A percentile compares a stretch with the other conserved stretches of the same genome.
These are phyloP conservation scores for Agonopterix alstromeriana DNA, from an alignment of 2,888 invertebrate genomes.

Conservation along the genomic window DNA sequence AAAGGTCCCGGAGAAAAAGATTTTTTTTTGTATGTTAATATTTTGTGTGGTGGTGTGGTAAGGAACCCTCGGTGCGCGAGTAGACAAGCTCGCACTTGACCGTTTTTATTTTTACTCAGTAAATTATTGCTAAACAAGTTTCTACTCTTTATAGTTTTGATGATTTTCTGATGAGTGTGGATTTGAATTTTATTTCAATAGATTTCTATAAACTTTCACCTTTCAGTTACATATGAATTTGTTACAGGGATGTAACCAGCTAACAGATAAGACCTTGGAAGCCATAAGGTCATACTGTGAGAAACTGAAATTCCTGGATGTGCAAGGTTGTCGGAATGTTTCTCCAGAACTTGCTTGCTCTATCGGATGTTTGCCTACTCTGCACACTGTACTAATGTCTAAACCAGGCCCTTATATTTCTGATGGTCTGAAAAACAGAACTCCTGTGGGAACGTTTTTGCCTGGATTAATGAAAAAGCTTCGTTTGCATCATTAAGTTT, in stretches of 20 bases:
- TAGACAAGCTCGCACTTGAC: too few relatives aligned
- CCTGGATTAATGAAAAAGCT: slow-evolving; percentile 58
- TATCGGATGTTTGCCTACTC: slow-evolving; percentile 47
- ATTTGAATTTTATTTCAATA: neutral
- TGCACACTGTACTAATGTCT: slow-evolving; percentile 65
- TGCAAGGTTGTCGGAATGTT: slow-evolving; percentile 72
- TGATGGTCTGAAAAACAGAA: slow-evolving; percentile 33
- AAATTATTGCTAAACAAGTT: too few relatives aligned
- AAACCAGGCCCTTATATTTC: slow-evolving; percentile 64
- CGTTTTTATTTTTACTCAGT: too few relatives aligned
- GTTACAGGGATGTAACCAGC: slow-evolving; percentile 77
- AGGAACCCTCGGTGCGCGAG: too few relatives aligned
- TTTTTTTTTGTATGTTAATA: too few relatives aligned
- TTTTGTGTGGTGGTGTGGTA: too few relatives aligned
- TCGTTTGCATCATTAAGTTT: slow-evolving; percentile 37
- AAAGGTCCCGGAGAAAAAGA: too few relatives aligned
- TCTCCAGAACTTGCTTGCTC: slow-evolving; percentile 61
- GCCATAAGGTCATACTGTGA: slow-evolving; percentile 66
- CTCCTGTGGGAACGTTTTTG: slow-evolving; percentile 54
- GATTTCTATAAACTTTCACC: neutral
- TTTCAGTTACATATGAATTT: neutral
- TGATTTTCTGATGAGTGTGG: too few relatives aligned
- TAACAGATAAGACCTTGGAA: slow-evolving; percentile 76
- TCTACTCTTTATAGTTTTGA: too few relatives aligned
- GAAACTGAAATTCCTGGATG: slow-evolving; percentile 75